Evolutionary conservation across 2,888 invertebrate genomes (phyloP).

Genomic region (Lithophane leautieri): DNA sequence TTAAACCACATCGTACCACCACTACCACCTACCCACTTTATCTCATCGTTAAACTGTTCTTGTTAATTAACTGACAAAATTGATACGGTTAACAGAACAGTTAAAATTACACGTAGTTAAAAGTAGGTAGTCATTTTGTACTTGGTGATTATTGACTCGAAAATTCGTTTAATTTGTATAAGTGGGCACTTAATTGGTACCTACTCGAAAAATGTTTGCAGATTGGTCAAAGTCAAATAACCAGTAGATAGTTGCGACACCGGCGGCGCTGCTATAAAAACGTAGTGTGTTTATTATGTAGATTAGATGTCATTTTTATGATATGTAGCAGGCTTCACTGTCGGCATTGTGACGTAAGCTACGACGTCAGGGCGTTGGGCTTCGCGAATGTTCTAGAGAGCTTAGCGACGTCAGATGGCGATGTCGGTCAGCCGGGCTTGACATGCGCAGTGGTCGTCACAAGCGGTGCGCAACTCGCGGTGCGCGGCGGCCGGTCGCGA

Average conservation of each 20-base stretch:
- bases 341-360: conserved; percentile 74
- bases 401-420: conserved; percentile 68
- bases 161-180: conserved; percentile 19
- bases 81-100: conserved; percentile 18
- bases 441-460: conserved; percentile 62
- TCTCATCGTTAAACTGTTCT: conserved; percentile 42
- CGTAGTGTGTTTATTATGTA: conserved; percentile 52
- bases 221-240: conserved; percentile 39
- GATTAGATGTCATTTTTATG: conserved; percentile 53
- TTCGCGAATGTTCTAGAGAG: conserved; percentile 77
- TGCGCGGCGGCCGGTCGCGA: conserved; percentile 23
- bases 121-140: neutral
- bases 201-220: conserved; percentile 17
- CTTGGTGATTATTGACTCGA: conserved; percentile 17
- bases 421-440: conserved; percentile 60
- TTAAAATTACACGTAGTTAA: neutral
- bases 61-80: conserved; percentile 50
- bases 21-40: conserved; percentile 27
- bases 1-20: conserved; percentile 18
- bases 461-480: conserved; percentile 58
- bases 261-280: conserved; percentile 17
- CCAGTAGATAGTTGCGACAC: conserved; percentile 33
- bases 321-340: conserved; percentile 58
- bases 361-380: conserved; percentile 73
- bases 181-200: conserved; percentile 1